phyloP scores from a whole-genome alignment of 2,797 vertebrate species.

The Melopsittacus undulatus region DNA sequence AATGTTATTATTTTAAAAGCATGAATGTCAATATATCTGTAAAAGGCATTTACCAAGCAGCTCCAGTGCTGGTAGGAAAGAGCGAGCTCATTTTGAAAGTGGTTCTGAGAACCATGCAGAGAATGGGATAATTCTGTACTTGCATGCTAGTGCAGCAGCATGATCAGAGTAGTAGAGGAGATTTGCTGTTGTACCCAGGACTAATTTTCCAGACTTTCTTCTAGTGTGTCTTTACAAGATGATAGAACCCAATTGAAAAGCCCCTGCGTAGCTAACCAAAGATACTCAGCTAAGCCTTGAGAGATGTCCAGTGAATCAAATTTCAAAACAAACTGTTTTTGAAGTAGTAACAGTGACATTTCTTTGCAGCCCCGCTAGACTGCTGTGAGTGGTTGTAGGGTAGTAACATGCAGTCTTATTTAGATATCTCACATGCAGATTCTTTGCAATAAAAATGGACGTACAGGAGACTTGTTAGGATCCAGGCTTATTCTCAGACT shows the following conservation, averaged over 20 bases:
- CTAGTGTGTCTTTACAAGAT: neutral
- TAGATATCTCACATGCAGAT: neutral
- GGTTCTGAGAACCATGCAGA: neutral
- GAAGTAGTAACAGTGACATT: neutral
- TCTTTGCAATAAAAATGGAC: neutral
- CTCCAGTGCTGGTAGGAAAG: neutral
- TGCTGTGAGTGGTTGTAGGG: neutral
- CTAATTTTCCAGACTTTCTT: neutral
- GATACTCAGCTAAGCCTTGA: neutral
- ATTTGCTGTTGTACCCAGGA: neutral
- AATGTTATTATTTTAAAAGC: slow-evolving; percentile 43
- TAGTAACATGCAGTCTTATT: slow-evolving; percentile 13
- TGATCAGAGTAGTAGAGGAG: rapidly evolving
- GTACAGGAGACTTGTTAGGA: rapidly evolving
- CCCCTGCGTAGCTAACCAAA: neutral
- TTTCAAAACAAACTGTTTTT: neutral
- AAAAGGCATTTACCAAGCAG: slow-evolving; percentile 9
- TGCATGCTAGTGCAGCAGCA: neutral
- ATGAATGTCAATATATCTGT: slow-evolving; percentile 16
- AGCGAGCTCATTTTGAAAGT: slow-evolving; percentile 2
- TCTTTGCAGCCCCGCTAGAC: neutral
- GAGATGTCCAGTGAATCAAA: neutral
- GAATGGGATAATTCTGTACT: neutral
- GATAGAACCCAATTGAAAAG: neutral
- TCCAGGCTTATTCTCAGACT: neutral